These are phyloP conservation scores for Huso huso DNA, from an alignment of 2,797 vertebrate genomes.

Conservation along the genomic window DNA sequence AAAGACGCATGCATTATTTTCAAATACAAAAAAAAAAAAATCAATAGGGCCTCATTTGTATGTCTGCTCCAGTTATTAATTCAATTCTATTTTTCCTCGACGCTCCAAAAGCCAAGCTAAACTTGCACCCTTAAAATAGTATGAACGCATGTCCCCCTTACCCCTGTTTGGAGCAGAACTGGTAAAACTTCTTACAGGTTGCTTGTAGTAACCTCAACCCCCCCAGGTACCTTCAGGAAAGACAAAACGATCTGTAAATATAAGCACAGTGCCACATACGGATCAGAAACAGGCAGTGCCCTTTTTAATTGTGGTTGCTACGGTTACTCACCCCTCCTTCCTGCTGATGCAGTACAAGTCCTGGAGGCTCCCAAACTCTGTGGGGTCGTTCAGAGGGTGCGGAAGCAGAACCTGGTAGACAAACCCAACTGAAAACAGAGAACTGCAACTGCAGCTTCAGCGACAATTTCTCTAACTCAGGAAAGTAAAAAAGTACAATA, in stretches of 20 bases:
- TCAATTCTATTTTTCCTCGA: too few species aligned
- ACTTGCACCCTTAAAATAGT: not conserved
- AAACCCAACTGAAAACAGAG: not conserved
- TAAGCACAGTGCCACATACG: not conserved
- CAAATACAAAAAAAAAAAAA: too few species aligned
- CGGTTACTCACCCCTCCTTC: conserved; percentile 64
- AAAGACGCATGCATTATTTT: too few species aligned
- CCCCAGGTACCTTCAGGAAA: conserved; percentile 57
- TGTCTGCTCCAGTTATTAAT: too few species aligned
- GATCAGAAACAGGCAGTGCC: conserved; percentile 8
- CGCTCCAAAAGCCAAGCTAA: not conserved
- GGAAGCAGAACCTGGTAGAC: conserved; percentile 56
- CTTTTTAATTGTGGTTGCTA: conserved; percentile 7
- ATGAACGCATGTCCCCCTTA: conserved; percentile 33
- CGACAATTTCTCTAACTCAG: not conserved
- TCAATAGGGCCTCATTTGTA: too few species aligned
- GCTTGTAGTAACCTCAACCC: conserved; percentile 70
- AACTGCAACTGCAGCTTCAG: not conserved
- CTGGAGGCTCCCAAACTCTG: conserved; percentile 68
- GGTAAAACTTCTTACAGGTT: conserved; percentile 77
- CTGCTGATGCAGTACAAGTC: conserved; percentile 72
- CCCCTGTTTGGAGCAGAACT: conserved; percentile 74
- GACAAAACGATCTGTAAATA: not conserved
- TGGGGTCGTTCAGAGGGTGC: conserved; percentile 74
- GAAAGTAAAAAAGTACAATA: not conserved